A percentile compares a stretch with the other conserved stretches of the same genome.
phyloP scores from a whole-genome alignment of 2,113 vertebrate genomes.

The Motacilla tschutschensis region DNA sequence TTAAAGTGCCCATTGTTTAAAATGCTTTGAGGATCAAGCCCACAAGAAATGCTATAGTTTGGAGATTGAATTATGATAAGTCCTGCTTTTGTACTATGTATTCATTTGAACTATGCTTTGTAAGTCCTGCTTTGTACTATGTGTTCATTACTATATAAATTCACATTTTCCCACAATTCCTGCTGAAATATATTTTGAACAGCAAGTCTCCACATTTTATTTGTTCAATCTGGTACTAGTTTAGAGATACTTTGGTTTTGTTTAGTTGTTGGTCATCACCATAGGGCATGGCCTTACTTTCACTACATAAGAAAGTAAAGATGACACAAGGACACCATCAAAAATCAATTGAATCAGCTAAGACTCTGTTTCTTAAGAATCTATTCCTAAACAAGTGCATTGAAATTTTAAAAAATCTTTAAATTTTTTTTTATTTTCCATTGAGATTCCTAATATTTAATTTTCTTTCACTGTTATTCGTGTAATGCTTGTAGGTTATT shows the following conservation, averaged over 20 bases:
- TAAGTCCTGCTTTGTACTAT: background rate
- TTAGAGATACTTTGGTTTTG: slow-evolving; percentile 1
- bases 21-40: background rate
- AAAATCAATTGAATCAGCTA: background rate
- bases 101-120: background rate
- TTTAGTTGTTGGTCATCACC: background rate
- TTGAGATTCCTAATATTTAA: background rate
- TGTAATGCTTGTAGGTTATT: background rate
- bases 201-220: background rate
- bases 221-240: background rate
- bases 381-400: background rate
- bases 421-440: background rate
- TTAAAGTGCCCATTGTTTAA: background rate
- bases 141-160: background rate
- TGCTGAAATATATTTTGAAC: background rate
- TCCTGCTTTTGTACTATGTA: background rate
- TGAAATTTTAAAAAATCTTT: background rate
- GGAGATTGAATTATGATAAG: background rate
- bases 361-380: background rate
- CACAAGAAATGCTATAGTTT: background rate
- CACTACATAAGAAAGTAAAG: background rate
- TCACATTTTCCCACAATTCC: background rate
- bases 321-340: background rate
- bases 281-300: background rate
- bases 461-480: background rate